Base-by-base conservation (phyloP, 2,113 vertebrate species). In the Morone saxatilis region DNA sequence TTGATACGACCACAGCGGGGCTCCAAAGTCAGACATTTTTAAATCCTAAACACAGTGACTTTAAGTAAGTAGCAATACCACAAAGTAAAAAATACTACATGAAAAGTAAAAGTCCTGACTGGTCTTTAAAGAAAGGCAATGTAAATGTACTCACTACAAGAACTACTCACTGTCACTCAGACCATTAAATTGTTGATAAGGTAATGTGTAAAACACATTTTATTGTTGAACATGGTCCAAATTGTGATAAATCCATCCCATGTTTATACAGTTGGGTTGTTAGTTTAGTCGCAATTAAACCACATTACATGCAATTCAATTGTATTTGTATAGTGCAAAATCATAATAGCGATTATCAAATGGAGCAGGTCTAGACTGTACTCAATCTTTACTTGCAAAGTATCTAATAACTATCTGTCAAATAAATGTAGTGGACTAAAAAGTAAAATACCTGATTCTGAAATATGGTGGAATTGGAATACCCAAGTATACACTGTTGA, bases 1-100 rank as follows among this genome's bases (percentile, higher is more conserved):
- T 11, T 57, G 1, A n/a, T 14, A 20, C 16, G 71, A 40, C 77
- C 91, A 89, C 87, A 71, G 10, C 80, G 48, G 70, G 85, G 86
- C 57, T 47, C 47, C 54, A 50, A 62, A 59, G 43, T 66, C 47
- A 86, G 74, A 86, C 68, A 77, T 51, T 1, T 68, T 59, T 1
- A 8, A 66, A 66, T 54, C 2, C 10, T 12, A 68, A 10, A 16
- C 0, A 50, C 14, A 40, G 22, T 61, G 43, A 9, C 48, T 70
- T 53, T 45, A 22, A 69, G 60, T 41, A 14, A 36, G 16, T 59
- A 63, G 19, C 1, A 62, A 47, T 22, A 40, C 12, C 22, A 76
- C 14, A 57, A 20, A 71, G 13, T 50, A 74, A 63, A 66, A 66
- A 36, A 31, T 53, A 53, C 38, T 65, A 2, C 10, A 48, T 20